These are phyloP conservation scores for Agrilus mali DNA, from an alignment of 2,888 invertebrate genomes.

Conservation along the genomic window DNA sequence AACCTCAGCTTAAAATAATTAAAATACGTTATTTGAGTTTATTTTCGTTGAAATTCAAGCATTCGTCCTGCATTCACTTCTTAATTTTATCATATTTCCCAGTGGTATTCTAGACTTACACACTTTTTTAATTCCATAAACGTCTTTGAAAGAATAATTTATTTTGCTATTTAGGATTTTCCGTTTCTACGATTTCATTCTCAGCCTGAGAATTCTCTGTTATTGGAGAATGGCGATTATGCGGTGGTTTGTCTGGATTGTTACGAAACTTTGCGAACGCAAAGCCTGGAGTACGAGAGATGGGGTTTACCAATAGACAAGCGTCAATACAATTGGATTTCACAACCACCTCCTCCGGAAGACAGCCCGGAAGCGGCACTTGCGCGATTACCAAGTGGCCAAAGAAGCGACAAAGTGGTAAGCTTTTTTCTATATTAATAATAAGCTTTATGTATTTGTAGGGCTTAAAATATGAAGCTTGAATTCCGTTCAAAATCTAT, in stretches of 20 bases:
- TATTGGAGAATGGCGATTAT: conserved; percentile 80
- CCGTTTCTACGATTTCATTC: conserved; percentile 75
- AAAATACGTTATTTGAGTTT: too few relatives aligned
- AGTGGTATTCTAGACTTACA: too few relatives aligned
- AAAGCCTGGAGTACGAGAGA: conserved; percentile 78
- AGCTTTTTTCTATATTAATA: conserved; percentile 15
- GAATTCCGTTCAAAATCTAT: too few relatives aligned
- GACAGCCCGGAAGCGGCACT: conserved; percentile 77
- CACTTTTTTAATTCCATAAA: too few relatives aligned
- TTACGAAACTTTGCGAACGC: conserved; percentile 82
- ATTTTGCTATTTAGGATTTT: conserved; percentile 51
- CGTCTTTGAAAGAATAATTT: not conserved
- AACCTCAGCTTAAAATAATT: too few relatives aligned
- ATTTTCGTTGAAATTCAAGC: too few relatives aligned
- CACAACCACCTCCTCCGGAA: conserved; percentile 84
- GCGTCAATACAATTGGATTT: conserved; percentile 88
- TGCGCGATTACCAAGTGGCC: conserved; percentile 73
- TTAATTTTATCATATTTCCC: too few relatives aligned
- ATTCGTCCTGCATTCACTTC: too few relatives aligned
- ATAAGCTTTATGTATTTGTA: not conserved
- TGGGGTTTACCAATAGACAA: conserved; percentile 84
- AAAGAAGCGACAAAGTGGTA: conserved; percentile 69
- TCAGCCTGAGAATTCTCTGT: conserved; percentile 70
- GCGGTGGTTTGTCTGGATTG: conserved; percentile 88
- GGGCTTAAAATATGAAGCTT: too few relatives aligned